Evolutionary conservation across 2,888 invertebrate species (phyloP).

Genomic region (Epinotia bilunana): DNA sequence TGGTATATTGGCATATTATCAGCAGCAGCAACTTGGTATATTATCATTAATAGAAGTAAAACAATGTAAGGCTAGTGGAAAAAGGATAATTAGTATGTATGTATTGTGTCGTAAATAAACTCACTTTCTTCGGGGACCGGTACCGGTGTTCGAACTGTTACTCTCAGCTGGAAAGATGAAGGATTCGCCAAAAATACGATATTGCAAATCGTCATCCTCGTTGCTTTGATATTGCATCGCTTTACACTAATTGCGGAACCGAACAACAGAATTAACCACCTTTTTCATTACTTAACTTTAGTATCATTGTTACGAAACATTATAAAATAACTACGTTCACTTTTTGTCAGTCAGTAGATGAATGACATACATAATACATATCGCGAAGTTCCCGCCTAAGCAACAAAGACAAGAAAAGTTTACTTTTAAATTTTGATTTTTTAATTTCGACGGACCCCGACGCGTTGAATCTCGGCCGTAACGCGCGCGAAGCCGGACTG

Average conservation of each 20-base stretch:
- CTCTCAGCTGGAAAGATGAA: conserved; percentile 72
- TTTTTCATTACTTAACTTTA: conserved; percentile 70
- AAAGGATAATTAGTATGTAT: background rate
- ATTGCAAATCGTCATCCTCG: conserved; percentile 81
- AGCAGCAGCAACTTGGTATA: too few species aligned
- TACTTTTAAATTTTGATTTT: conserved; percentile 46
- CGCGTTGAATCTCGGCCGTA: conserved; percentile 67
- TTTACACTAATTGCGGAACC: conserved; percentile 70
- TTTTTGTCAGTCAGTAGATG: conserved; percentile 9
- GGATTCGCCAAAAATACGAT: conserved; percentile 83
- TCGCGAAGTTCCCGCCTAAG: conserved; percentile 51
- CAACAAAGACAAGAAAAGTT: conserved; percentile 48
- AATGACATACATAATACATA: too few species aligned
- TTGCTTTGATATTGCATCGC: conserved; percentile 83
- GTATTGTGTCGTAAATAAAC: conserved; percentile 54
- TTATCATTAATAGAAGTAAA: too few species aligned
- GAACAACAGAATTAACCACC: conserved; percentile 74
- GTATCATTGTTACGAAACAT: conserved; percentile 72
- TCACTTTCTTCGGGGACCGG: conserved; percentile 74
- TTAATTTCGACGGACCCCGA: conserved; percentile 49
- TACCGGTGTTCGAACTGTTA: conserved; percentile 53
- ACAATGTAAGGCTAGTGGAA: background rate
- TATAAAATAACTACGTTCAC: conserved; percentile 49
- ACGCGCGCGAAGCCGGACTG: conserved; percentile 75
- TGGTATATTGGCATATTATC: too few species aligned